phyloP scores from a whole-genome alignment of 2,113 vertebrate genomes.

The Equus przewalskii region DNA sequence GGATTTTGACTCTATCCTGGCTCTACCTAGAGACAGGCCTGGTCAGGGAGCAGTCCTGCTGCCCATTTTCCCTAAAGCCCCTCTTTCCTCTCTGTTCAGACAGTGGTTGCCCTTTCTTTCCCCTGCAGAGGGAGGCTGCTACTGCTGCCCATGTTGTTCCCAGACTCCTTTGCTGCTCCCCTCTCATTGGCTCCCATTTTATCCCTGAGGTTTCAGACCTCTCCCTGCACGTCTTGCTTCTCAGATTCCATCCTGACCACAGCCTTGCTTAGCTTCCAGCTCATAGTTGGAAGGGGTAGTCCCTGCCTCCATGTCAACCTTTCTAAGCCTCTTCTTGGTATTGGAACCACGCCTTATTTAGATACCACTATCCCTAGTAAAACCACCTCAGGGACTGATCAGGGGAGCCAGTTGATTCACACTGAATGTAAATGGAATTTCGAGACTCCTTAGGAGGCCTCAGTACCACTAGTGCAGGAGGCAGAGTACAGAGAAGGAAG shows the following conservation, averaged over 20 bases:
- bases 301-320: background rate
- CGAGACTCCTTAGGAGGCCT: background rate
- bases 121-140: background rate
- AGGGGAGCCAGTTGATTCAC: background rate
- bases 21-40: background rate
- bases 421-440: background rate
- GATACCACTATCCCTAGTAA: background rate
- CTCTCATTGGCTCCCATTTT: background rate
- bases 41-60: background rate
- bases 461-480: background rate
- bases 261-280: background rate
- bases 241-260: background rate
- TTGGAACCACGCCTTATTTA: background rate
- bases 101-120: background rate
- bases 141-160: rapidly evolving
- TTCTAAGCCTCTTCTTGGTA: background rate
- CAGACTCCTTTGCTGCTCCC: background rate
- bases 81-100: background rate
- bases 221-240: background rate
- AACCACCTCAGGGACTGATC: background rate
- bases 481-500: background rate
- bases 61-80: background rate
- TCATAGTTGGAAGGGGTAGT: background rate
- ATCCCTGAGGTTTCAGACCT: background rate
- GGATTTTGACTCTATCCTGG: background rate